Conservation (phyloP, 2,888 invertebrate genomes). For the Leistus spinibarbis region DNA sequence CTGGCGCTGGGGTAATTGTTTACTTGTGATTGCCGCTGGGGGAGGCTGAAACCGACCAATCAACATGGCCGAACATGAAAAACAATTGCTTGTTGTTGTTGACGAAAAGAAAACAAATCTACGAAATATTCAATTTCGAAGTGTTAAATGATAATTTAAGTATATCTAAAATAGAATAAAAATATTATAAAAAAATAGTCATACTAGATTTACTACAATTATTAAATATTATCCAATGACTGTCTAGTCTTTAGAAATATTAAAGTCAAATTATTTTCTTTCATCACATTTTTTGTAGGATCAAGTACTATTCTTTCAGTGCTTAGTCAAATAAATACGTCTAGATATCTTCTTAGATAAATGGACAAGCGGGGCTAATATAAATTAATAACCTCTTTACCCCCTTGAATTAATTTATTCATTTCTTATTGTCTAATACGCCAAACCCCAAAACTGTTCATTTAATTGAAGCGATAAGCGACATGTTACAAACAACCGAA, state of each 20-base stretch:
- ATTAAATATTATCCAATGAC: neutral
- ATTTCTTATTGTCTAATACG: slow-evolving; percentile 8
- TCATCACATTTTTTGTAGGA: no score
- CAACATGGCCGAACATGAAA: neutral
- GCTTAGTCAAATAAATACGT: neutral
- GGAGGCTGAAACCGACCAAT: neutral
- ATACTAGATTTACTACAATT: neutral
- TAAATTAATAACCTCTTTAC: slow-evolving; percentile 19
- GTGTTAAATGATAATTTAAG: no score
- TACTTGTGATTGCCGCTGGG: neutral
- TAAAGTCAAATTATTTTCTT: neutral
- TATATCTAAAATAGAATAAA: no score
- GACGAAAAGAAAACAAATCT: neutral
- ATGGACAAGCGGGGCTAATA: neutral
- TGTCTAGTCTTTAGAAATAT: neutral
- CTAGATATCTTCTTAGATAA: neutral
- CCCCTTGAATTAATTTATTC: slow-evolving; percentile 30
- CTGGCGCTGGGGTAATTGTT: neutral
- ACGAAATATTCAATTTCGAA: no score
- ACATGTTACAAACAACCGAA: slow-evolving; percentile 9
- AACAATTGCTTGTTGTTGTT: neutral
- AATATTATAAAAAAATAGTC: no score
- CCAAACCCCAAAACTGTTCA: slow-evolving; percentile 22
- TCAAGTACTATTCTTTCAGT: no score
- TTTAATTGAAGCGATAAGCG: slow-evolving; percentile 35